Conservation (phyloP, 2,113 vertebrate species). For the Orthonyx spaldingii region DNA sequence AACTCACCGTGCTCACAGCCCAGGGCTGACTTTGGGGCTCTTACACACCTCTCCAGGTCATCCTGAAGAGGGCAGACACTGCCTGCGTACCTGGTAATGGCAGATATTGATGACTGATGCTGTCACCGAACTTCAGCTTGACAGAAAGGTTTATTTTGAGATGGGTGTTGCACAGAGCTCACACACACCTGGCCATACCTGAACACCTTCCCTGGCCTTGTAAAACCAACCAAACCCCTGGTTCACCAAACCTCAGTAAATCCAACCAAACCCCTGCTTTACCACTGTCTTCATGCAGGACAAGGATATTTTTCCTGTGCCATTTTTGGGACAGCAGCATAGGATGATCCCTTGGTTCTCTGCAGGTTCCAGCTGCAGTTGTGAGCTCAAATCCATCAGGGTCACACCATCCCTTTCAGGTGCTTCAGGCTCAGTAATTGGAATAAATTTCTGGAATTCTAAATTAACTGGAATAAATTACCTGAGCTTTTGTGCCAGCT, state of each 20-base stretch:
- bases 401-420: neutral
- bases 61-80: neutral
- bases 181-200: neutral
- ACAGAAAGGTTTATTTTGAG: neutral
- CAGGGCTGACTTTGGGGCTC: neutral
- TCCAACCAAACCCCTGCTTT: neutral
- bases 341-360: neutral
- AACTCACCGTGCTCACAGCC: neutral
- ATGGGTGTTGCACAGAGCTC: neutral
- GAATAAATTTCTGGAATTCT: neutral
- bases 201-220: neutral
- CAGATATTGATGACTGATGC: accelerated
- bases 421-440: neutral
- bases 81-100: neutral
- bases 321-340: neutral
- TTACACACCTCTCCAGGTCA: neutral
- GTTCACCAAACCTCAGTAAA: neutral
- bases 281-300: neutral
- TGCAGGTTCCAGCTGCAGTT: neutral
- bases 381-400: neutral
- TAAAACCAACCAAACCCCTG: neutral
- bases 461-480: neutral
- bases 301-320: neutral
- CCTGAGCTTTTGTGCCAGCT: neutral
- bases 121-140: neutral